phyloP scores from a whole-genome alignment of 2,113 vertebrate genomes.

The Coptodon rendalli region DNA sequence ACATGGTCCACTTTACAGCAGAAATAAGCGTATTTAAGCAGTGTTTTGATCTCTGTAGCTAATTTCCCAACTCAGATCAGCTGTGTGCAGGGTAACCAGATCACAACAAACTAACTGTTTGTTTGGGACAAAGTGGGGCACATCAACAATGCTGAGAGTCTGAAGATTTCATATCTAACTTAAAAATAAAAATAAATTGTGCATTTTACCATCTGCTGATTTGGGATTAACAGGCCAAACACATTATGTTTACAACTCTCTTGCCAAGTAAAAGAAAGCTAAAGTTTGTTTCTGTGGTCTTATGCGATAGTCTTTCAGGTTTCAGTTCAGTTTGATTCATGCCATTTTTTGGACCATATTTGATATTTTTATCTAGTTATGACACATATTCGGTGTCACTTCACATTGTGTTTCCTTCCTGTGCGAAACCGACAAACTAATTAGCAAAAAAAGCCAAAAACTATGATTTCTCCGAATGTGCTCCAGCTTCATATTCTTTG shows the following conservation, averaged over 20 bases:
- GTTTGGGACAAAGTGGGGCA: neutral
- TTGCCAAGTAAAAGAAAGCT: neutral
- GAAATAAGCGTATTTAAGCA: neutral
- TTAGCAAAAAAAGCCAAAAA: neutral
- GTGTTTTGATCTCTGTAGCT: neutral
- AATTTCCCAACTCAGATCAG: neutral
- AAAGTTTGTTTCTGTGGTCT: neutral
- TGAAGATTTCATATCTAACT: neutral
- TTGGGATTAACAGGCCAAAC: neutral
- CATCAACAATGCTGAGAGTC: neutral
- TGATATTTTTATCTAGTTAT: neutral
- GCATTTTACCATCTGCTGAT: neutral
- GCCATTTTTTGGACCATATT: neutral
- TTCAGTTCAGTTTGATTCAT: neutral
- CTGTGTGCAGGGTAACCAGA: neutral
- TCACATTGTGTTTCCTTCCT: neutral
- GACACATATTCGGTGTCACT: neutral
- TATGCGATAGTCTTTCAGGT: neutral
- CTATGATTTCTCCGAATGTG: neutral
- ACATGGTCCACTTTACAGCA: neutral
- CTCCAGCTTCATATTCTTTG: neutral
- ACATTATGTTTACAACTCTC: neutral
- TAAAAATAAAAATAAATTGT: neutral
- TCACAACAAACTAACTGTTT: neutral
- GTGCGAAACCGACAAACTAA: neutral